A percentile compares a stretch with the other conserved stretches of the same genome.
Conservation (phyloP, 2,888 invertebrate species). For the Tuberolachnus salignus region DNA sequence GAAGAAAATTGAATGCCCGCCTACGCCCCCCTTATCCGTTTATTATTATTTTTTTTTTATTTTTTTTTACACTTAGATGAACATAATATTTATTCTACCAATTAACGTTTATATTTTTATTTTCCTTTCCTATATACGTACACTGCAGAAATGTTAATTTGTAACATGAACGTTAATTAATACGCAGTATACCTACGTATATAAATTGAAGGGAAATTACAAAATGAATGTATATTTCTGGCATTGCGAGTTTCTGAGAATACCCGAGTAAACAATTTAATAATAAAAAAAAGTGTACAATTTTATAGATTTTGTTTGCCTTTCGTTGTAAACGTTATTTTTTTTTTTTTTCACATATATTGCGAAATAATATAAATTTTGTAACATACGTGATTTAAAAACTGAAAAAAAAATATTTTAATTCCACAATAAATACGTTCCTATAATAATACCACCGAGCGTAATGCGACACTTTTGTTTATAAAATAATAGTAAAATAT, state of each 20-base stretch:
- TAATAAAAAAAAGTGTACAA: no score
- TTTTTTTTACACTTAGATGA: not conserved
- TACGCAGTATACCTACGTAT: not conserved
- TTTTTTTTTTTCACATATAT: no score
- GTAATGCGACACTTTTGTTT: no score
- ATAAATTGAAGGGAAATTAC: not conserved
- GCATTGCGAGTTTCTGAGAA: not conserved
- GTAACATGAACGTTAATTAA: not conserved
- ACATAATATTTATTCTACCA: not conserved
- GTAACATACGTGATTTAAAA: no score
- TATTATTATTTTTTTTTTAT: conserved; percentile 8
- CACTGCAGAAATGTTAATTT: conserved; percentile 10
- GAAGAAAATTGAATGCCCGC: conserved; percentile 10
- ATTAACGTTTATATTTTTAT: not conserved
- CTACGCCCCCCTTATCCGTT: conserved; percentile 4
- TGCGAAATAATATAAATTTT: no score
- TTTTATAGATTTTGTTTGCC: no score
- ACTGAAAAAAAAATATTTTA: no score
- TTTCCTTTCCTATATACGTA: not conserved
- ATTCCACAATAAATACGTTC: no score
- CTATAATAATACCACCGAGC: no score
- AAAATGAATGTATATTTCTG: conserved; percentile 3
- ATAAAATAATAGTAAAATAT: no score
- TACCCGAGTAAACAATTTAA: no score
- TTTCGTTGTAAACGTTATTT: no score